Conservation (phyloP, 2,888 invertebrate species). For the Pachycephus smyrnensis region DNA sequence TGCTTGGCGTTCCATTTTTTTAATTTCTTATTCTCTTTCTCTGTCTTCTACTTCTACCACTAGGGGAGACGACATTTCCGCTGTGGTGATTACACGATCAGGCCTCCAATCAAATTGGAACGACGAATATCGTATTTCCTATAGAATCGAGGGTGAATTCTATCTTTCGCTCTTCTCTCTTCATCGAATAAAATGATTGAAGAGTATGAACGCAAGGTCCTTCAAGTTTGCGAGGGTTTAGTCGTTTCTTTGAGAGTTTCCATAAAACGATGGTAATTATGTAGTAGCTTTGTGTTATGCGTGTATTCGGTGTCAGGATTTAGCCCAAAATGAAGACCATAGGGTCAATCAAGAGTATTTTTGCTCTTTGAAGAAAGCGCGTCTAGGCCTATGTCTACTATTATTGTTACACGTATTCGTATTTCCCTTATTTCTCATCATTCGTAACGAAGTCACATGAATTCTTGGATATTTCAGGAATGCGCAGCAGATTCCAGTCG, state of each 20-base stretch:
- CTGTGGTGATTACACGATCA: not conserved
- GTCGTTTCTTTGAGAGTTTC: not conserved
- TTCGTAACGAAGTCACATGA: not conserved
- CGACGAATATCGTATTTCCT: not conserved
- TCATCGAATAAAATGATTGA: not conserved
- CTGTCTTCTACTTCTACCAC: not conserved
- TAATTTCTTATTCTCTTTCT: too few relatives aligned
- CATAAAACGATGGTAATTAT: not conserved
- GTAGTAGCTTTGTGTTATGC: not conserved
- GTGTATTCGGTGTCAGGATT: not conserved
- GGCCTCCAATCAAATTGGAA: not conserved
- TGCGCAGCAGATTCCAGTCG: not conserved
- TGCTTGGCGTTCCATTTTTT: not conserved
- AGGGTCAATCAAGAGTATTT: not conserved
- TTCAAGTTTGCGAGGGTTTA: not conserved
- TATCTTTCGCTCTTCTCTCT: not conserved
- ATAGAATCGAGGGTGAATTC: not conserved
- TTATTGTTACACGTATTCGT: not conserved
- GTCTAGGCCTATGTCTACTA: not conserved
- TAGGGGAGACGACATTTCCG: not conserved
- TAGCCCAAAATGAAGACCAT: not conserved
- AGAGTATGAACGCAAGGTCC: not conserved
- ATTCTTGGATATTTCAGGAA: not conserved
- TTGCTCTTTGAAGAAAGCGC: not conserved
- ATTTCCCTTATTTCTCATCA: not conserved